A percentile compares a stretch with the other conserved stretches of the same genome.
Evolutionary conservation across 2,113 vertebrate species (phyloP).

Genomic region (Crotalus helleri): DNA sequence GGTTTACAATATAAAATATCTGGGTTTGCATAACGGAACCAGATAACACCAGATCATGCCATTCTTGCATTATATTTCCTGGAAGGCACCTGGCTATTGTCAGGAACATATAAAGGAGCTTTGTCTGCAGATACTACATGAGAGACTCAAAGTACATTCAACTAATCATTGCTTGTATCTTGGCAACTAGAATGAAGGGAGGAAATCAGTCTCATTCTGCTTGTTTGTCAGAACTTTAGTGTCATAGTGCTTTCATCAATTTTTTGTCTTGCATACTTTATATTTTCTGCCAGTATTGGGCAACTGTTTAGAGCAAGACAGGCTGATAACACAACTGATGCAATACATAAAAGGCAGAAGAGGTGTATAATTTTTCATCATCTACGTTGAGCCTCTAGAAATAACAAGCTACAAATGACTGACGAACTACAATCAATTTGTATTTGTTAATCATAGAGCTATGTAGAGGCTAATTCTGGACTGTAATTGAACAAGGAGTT

Average conservation of each 20-base stretch:
- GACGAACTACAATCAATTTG: neutral
- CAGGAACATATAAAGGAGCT: neutral
- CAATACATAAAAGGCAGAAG: neutral
- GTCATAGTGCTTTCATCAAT: neutral
- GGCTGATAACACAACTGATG: neutral
- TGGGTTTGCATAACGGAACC: neutral
- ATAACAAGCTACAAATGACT: neutral
- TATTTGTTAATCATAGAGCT: neutral
- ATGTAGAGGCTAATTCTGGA: neutral
- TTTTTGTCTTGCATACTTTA: neutral
- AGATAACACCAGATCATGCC: neutral
- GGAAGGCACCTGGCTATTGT: neutral
- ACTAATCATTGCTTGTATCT: neutral
- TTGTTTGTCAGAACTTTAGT: neutral
- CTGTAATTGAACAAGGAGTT: neutral
- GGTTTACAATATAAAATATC: neutral
- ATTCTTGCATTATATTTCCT: neutral
- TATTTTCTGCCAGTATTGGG: neutral
- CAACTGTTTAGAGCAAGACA: neutral
- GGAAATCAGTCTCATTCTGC: neutral
- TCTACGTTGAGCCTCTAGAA: neutral
- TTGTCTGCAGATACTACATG: neutral
- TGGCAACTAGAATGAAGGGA: neutral
- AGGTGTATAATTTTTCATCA: neutral
- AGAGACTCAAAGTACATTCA: neutral